Base-by-base conservation (phyloP, 2,888 invertebrate genomes). In the Drosophila rubida region DNA sequence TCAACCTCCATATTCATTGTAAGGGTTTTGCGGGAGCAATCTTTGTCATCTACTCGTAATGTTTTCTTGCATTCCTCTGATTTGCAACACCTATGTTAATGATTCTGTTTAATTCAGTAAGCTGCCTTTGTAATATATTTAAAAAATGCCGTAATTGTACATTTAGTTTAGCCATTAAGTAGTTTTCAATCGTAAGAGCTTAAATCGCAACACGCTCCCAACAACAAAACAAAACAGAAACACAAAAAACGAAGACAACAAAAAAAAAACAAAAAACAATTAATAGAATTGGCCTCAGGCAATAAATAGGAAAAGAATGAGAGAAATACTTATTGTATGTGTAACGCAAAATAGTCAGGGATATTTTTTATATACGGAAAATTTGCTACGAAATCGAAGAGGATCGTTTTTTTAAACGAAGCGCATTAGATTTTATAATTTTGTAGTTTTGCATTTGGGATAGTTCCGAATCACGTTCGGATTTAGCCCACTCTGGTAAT, bases 111-210 rank as follows among this genome's bases (percentile, higher is more conserved):
- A 64, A 49, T 64, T 76, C 35, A 60, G 19, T 69, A 65, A 84
- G 81, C 85, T 82, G 82, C 87, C 81, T 87, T 80, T 82, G 82
- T 82, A 82, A 84, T 80, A 82, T 87, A 82, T 73, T 69, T 73
- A 53, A 78, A 63, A 64, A 78, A 83, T 68, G 70, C 64, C 80
- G 67, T 75, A 83, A 72, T 72, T 80, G 63, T 86, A 80, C 23
- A 77, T 68, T 54, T 71, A 67, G 14, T 61, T 69, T 72, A 78
- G 75, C 58, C 45, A 51, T 54, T 69, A 80, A 66, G 64, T 79
- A 69, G 71, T 70, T 69, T 61, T 63, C 63, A 68, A 77, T 65
- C 57, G 46, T 87, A 82, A 87, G 88, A 83, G 86, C 83, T 88
- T 83, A 80, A 50, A 50, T 55, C 27, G 74, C 78, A 72, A 72